Evolutionary conservation across 1,140 invertebrate genomes (phyloP), one percentile per base, ranked within the genome.

Genomic region (Drosophila funebris): DNA sequence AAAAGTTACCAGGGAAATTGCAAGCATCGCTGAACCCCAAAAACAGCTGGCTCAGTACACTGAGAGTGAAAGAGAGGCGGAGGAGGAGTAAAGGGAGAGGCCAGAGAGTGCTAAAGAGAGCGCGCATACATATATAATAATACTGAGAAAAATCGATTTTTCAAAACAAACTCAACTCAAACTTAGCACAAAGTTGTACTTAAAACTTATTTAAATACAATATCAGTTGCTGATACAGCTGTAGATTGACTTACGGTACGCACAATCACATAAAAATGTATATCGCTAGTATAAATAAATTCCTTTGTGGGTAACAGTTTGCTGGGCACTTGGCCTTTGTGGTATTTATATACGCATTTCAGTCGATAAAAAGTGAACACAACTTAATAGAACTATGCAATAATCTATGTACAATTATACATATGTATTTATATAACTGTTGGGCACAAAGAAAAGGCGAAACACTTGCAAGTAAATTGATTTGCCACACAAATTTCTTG

Each of bases 71-170:
- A 18, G 18, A 29, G 18, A 9, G 4, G 13, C 6, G 36, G 8
- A 36, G 22, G n/a, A 9, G 58, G 14, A 20, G 14, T 14, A 36
- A 20, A 22, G 24, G 46, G 8, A 39, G 43, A 36, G 41, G 39
- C 52, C n/a, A 29, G 27, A 13, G 52, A 52, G 60, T 18, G 58
- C 9, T 22, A 63, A n/a, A 44, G 62, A 44, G 53, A 31, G 44
- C 46, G 20, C 18, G 37, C 46, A 62, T 57, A 44, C 61, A 50
- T 63, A 72, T 64, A 48, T 84, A 76, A 57, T 57, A 14, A 48
- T 75, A 75, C 61, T 62, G 22, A 72, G 63, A 72, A 82, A 75
- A 84, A 82, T 73, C 70, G 70, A 73, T 73, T 68, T 73, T 73
- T 69, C 70, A 61, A 68, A 68, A 73, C 31, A 73, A 73, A 67